phyloP scores from a whole-genome alignment of 2,888 invertebrate species.

The Microctonus brassicae region DNA sequence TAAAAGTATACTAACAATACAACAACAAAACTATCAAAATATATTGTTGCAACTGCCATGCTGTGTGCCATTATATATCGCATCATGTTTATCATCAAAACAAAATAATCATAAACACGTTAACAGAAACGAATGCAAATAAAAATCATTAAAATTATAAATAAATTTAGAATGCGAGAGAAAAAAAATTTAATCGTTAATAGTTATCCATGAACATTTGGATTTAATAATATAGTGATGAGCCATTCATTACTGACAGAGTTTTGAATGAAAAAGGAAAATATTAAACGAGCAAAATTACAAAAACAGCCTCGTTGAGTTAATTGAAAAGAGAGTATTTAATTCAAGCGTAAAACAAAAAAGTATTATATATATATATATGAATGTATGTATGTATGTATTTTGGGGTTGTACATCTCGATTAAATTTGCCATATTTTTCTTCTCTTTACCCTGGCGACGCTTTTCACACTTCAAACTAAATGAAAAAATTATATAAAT shows the following conservation, averaged over 20 bases:
- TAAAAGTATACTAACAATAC: slow-evolving; percentile 29
- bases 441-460: slow-evolving; percentile 25
- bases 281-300: slow-evolving; percentile 6
- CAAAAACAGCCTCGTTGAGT: slow-evolving; percentile 13
- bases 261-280: background rate
- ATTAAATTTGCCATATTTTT: slow-evolving; percentile 18
- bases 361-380: slow-evolving; percentile 29
- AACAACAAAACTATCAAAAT: slow-evolving; percentile 56
- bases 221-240: background rate
- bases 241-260: background rate
- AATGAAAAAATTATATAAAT: background rate
- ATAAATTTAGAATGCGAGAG: background rate
- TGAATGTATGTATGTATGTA: too few species aligned
- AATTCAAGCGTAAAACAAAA: background rate
- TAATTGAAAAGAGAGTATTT: slow-evolving; percentile 1
- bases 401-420: slow-evolving; percentile 26
- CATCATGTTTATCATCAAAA: slow-evolving; percentile 60
- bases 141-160: slow-evolving; percentile 26
- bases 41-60: slow-evolving; percentile 69
- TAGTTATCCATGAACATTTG: background rate
- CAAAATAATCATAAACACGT: slow-evolving; percentile 31
- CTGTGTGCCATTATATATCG: slow-evolving; percentile 68
- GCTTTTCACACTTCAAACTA: slow-evolving; percentile 31
- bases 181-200: slow-evolving; percentile 3
- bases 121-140: slow-evolving; percentile 8